Evolutionary conservation across 1,140 invertebrate genomes (phyloP).

Genomic region (Saccostrea glomerata): DNA sequence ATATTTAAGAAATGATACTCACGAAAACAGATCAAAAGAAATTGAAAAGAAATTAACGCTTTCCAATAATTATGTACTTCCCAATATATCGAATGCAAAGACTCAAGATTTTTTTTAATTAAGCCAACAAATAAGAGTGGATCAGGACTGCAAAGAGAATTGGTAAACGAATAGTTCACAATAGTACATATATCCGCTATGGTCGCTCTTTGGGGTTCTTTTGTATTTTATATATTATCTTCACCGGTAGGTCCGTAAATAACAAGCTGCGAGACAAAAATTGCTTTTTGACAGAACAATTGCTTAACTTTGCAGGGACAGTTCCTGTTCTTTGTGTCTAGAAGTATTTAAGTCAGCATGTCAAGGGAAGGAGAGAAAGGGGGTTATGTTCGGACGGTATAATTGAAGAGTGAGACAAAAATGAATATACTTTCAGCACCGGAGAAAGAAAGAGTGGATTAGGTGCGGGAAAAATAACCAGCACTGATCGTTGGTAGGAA

Average conservation of each 20-base stretch:
- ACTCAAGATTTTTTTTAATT: slow-evolving; percentile 1
- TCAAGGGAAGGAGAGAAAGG: background rate
- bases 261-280: background rate
- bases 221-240: slow-evolving; percentile 6
- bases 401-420: slow-evolving; percentile 8
- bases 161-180: background rate
- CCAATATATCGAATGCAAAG: slow-evolving; percentile 2
- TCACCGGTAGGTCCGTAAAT: background rate
- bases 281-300: slow-evolving; percentile 9
- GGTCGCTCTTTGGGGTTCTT: background rate
- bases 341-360: background rate
- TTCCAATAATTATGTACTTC: background rate
- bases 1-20: slow-evolving; percentile 10
- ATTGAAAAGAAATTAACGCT: background rate
- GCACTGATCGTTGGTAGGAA: background rate
- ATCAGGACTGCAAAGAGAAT: background rate
- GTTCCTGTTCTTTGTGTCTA: slow-evolving; percentile 4
- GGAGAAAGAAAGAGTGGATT: background rate
- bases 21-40: slow-evolving; percentile 11
- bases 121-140: background rate
- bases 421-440: background rate
- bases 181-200: background rate
- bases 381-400: background rate
- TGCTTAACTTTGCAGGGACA: background rate
- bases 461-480: slow-evolving; percentile 4